Conservation (phyloP, 1,140 invertebrate genomes). For the Spodoptera frugiperda region DNA sequence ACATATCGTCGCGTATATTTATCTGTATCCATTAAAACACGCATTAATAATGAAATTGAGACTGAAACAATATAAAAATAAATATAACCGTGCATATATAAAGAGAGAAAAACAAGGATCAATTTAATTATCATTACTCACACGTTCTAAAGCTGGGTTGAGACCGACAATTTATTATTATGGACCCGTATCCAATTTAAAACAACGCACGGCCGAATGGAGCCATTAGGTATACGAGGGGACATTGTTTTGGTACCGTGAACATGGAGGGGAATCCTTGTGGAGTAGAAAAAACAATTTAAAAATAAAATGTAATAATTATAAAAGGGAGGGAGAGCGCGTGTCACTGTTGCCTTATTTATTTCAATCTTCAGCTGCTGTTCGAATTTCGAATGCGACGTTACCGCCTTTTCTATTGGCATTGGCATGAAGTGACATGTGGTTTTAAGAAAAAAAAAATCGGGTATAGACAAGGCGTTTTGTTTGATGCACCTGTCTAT, state of each 20-base stretch:
- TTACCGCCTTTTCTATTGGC: slow-evolving; percentile 56
- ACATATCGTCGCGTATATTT: background rate
- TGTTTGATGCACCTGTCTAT: slow-evolving; percentile 37
- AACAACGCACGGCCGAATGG: slow-evolving; percentile 78
- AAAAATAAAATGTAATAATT: slow-evolving; percentile 86
- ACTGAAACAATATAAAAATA: slow-evolving; percentile 27
- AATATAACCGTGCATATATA: slow-evolving; percentile 41
- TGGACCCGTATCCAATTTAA: slow-evolving; percentile 85
- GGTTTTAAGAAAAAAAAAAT: slow-evolving; percentile 57
- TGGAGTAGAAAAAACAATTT: slow-evolving; percentile 84
- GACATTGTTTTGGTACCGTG: slow-evolving; percentile 78
- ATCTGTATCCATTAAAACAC: slow-evolving; percentile 31
- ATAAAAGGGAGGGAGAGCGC: slow-evolving; percentile 81
- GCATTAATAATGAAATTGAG: slow-evolving; percentile 20
- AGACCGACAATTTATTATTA: slow-evolving; percentile 85
- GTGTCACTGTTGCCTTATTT: slow-evolving; percentile 80
- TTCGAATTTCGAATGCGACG: slow-evolving; percentile 71
- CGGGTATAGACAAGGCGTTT: slow-evolving; percentile 50
- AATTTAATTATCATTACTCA: slow-evolving; percentile 85
- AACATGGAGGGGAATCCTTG: slow-evolving; percentile 78
- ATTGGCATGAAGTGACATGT: slow-evolving; percentile 70
- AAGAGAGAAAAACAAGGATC: slow-evolving; percentile 72
- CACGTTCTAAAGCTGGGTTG: slow-evolving; percentile 73
- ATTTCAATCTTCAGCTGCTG: slow-evolving; percentile 80
- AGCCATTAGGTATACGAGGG: slow-evolving; percentile 74